Evolutionary conservation across 1,140 invertebrate species (phyloP).

Genomic region (Temnothorax curvispinosus): DNA sequence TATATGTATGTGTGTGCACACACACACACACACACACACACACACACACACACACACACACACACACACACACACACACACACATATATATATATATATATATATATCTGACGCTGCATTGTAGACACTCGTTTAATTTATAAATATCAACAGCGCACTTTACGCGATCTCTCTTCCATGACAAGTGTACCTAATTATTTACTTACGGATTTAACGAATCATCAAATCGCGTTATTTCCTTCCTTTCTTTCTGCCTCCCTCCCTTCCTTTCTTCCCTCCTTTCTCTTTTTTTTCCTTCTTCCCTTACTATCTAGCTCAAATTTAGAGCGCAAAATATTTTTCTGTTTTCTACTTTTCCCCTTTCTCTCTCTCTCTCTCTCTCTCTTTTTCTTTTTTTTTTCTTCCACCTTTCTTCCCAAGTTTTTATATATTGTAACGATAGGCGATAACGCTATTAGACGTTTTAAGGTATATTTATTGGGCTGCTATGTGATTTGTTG

Average conservation of each 20-base stretch:
- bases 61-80: too few relatives aligned
- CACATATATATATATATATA: background rate
- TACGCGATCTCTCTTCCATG: slow-evolving; percentile 65
- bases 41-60: too few relatives aligned
- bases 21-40: too few relatives aligned
- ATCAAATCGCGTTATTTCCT: slow-evolving; percentile 32
- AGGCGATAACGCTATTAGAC: slow-evolving; percentile 70
- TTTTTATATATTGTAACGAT: slow-evolving; percentile 60
- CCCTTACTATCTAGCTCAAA: background rate
- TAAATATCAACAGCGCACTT: slow-evolving; percentile 62
- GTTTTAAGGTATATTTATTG: slow-evolving; percentile 78
- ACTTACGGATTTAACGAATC: slow-evolving; percentile 63
- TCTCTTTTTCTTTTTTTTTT: background rate
- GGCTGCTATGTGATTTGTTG: slow-evolving; percentile 78
- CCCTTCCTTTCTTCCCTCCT: background rate
- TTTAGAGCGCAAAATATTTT: slow-evolving; percentile 27
- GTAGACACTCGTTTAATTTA: slow-evolving; percentile 68
- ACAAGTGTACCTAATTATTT: slow-evolving; percentile 72
- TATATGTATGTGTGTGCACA: too few relatives aligned
- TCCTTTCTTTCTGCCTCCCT: background rate
- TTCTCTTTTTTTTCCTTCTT: background rate
- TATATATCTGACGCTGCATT: slow-evolving; percentile 19
- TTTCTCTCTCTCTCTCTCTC: slow-evolving; percentile 19
- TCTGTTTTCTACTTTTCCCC: background rate
- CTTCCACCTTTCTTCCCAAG: background rate